phyloP scores from a whole-genome alignment of 2,888 invertebrate genomes.

The Colostygia pectinataria region DNA sequence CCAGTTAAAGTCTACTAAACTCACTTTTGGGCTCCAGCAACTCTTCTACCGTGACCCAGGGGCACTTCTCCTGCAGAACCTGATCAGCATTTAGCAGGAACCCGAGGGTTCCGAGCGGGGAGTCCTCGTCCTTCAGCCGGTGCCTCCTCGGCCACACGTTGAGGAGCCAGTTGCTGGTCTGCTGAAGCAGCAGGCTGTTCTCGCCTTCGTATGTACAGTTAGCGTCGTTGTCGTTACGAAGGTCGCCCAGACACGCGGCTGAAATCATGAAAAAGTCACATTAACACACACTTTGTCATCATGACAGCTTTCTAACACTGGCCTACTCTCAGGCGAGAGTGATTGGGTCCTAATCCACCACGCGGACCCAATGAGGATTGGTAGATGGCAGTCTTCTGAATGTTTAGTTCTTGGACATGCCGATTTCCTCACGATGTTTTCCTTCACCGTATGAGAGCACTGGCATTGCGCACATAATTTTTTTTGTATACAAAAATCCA shows the following conservation, averaged over 20 bases:
- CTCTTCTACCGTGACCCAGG: constrained; percentile 70
- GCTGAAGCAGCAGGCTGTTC: constrained; percentile 94
- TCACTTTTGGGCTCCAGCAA: constrained; percentile 65
- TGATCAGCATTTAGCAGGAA: constrained; percentile 84
- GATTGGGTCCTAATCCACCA: too few species aligned
- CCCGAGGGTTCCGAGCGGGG: constrained; percentile 86
- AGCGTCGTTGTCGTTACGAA: constrained; percentile 92
- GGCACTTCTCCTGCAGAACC: constrained; percentile 81
- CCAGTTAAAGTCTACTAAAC: background rate
- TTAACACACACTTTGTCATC: too few species aligned
- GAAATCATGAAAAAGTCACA: constrained; percentile 12
- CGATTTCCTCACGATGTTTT: too few species aligned
- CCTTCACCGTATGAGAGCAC: too few species aligned
- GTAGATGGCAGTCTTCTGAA: too few species aligned
- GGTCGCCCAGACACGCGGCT: constrained; percentile 88
- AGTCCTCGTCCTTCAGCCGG: constrained; percentile 61
- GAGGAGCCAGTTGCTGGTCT: constrained; percentile 93
- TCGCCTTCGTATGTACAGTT: constrained; percentile 96
- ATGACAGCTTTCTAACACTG: too few species aligned
- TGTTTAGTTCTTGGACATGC: too few species aligned
- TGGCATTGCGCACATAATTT: too few species aligned
- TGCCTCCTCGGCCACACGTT: constrained; percentile 79
- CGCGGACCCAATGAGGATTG: too few species aligned
- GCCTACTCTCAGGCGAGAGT: too few species aligned
- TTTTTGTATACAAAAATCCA: too few species aligned